These are phyloP conservation scores for Drosophila mauritiana DNA, from an alignment of 1,140 invertebrate species.

Conservation along the genomic window DNA sequence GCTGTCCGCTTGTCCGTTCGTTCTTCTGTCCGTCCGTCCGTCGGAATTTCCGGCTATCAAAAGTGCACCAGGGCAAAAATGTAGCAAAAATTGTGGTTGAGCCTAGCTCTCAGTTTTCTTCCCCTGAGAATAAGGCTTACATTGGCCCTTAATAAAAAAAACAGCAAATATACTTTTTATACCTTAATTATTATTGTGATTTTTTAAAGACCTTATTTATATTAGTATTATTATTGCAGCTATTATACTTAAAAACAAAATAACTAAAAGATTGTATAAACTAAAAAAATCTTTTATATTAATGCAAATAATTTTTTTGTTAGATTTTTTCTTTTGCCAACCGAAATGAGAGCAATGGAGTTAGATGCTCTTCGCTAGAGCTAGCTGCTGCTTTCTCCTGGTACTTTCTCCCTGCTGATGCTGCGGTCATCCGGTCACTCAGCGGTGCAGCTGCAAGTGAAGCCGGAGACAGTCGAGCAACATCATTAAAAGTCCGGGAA, in stretches of 20 bases:
- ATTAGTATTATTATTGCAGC: no score
- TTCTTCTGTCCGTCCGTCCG: constrained; percentile 1
- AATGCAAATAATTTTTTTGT: background rate
- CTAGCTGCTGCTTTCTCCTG: constrained; percentile 1
- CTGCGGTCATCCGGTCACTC: constrained; percentile 68
- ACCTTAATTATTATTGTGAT: background rate
- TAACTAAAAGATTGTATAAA: no score
- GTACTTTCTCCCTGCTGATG: constrained; percentile 14
- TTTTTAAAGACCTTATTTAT: no score
- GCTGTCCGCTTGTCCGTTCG: background rate
- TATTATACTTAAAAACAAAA: no score
- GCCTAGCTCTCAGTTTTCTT: background rate
- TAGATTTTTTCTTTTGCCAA: background rate
- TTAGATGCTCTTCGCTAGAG: background rate
- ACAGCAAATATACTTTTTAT: background rate
- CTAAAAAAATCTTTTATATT: background rate
- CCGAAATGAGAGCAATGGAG: background rate
- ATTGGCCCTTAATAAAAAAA: background rate
- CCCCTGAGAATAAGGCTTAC: background rate
- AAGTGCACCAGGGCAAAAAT: constrained; percentile 16
- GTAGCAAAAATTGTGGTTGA: constrained; percentile 4
- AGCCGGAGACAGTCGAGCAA: constrained; percentile 59
- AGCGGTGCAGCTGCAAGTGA: constrained; percentile 42
- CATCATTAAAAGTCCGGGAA: constrained; percentile 71
- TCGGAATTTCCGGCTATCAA: constrained; percentile 1